Percentiles rank a stretch among this genome's conserved stretches.
phyloP scores from a whole-genome alignment of 2,888 invertebrate species.

The Ennomos quercinarius region DNA sequence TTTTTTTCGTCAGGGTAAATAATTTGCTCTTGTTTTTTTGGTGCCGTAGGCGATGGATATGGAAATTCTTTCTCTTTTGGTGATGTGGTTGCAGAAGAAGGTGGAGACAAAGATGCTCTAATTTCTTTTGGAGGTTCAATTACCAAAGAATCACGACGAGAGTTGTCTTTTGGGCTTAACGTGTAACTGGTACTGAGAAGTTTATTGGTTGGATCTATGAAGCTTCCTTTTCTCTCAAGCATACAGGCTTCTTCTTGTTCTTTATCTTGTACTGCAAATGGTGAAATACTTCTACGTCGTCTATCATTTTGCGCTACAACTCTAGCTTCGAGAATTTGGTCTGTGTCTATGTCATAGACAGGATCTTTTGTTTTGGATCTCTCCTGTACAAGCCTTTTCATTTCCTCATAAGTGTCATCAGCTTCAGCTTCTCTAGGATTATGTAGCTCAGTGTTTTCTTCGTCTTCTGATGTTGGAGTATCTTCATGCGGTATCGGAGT shows the following conservation, averaged over 20 bases:
- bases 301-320: slow-evolving; percentile 74
- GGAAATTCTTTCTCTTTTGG: slow-evolving; percentile 68
- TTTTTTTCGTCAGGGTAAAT: slow-evolving; percentile 67
- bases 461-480: slow-evolving; percentile 86
- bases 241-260: slow-evolving; percentile 68
- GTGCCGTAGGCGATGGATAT: slow-evolving; percentile 62
- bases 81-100: slow-evolving; percentile 60
- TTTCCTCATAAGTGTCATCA: slow-evolving; percentile 79
- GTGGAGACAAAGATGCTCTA: slow-evolving; percentile 61
- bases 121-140: slow-evolving; percentile 59
- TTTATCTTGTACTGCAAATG: slow-evolving; percentile 78
- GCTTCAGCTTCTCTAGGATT: slow-evolving; percentile 78
- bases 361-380: slow-evolving; percentile 73
- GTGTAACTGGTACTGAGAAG: slow-evolving; percentile 74
- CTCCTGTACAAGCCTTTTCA: slow-evolving; percentile 76
- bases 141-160: slow-evolving; percentile 66
- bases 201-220: slow-evolving; percentile 80
- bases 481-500: slow-evolving; percentile 84
- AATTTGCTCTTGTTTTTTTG: slow-evolving; percentile 71
- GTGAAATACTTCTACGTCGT: slow-evolving; percentile 80
- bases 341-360: slow-evolving; percentile 75
- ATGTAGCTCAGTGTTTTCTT: slow-evolving; percentile 63
- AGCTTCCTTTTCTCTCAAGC: slow-evolving; percentile 78
- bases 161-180: slow-evolving; percentile 72
- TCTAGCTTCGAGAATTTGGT: slow-evolving; percentile 77